Evolutionary conservation across 2,888 invertebrate genomes (phyloP), one percentile per base, ranked within the genome.

Genomic region (Synergus umbraculus): DNA sequence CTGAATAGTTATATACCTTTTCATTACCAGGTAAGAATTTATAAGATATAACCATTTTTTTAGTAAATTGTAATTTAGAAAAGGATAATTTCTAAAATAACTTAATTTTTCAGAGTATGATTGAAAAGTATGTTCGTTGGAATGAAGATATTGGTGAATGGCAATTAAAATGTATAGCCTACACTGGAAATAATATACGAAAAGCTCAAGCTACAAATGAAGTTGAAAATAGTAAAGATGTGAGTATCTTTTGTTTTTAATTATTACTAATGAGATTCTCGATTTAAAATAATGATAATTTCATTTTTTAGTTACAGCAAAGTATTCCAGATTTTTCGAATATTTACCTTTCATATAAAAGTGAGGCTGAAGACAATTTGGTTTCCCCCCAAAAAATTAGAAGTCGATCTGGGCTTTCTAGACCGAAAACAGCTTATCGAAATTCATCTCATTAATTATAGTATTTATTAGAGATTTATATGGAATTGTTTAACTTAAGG

Each of bases 71-170:
- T 46, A 46, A 46, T 46, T 46, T 37, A 4, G 37, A 37, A 37
- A 37, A 7, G 37, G 37, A 37, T 37, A 37, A 37, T 37, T 37
- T 37, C 5, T 37, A 4, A 5, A 44, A 44, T 44, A 44, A 44
- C 0, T 54, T 54, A 9, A 54, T 54, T 63, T 89, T 89, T 37
- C 90, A 97, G 96, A 96, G 96, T 76, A 94, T 97, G 93, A 97
- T 99, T 83, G 97, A 98, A 89, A 94, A 96, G 88, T 97, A 98
- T 90, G 96, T 98, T 65, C 96, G 97, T 89, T 99, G 99, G 98
- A 99, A 98, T 93, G 98, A 98, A 92, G 99, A 99, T 89, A 97
- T 98, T 49, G 99, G 99, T 49, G 99, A 99, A 92, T 99, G 99
- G 97, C 98, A 99, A 92, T 94, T 99, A 66, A 96, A 97, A 91